phyloP scores from a whole-genome alignment of 2,113 vertebrate genomes.

The Merops nubicus region DNA sequence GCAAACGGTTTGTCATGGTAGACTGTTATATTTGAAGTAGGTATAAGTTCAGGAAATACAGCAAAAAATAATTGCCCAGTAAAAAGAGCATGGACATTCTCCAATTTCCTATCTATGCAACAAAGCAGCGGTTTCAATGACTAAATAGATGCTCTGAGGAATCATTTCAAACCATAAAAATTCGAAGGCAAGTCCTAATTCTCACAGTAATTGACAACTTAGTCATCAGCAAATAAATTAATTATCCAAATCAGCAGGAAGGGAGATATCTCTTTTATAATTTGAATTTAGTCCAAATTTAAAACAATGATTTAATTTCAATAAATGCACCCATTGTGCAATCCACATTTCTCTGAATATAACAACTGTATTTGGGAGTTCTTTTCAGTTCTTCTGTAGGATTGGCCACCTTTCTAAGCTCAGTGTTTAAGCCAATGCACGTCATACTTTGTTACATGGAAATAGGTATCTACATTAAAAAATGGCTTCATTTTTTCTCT shows the following conservation, averaged over 20 bases:
- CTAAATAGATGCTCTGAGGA: background rate
- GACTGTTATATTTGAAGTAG: background rate
- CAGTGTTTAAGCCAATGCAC: background rate
- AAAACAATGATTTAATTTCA: background rate
- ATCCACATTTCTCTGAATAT: background rate
- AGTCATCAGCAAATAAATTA: background rate
- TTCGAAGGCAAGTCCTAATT: background rate
- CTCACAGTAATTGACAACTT: background rate
- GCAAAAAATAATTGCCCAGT: background rate
- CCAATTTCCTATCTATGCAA: background rate
- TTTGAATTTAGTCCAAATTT: background rate
- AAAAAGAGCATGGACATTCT: background rate
- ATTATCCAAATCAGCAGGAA: background rate
- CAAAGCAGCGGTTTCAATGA: background rate
- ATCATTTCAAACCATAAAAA: background rate
- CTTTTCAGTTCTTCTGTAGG: background rate
- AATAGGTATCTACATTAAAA: background rate
- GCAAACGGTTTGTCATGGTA: background rate
- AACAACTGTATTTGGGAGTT: background rate
- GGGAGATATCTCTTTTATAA: background rate
- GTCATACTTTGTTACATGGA: background rate
- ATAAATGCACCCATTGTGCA: background rate
- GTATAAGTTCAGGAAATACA: background rate
- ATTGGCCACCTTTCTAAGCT: background rate
- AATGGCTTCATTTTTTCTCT: background rate